Evolutionary conservation across 1,140 invertebrate genomes (phyloP).

Genomic region (Thalassaphorura encarpata): DNA sequence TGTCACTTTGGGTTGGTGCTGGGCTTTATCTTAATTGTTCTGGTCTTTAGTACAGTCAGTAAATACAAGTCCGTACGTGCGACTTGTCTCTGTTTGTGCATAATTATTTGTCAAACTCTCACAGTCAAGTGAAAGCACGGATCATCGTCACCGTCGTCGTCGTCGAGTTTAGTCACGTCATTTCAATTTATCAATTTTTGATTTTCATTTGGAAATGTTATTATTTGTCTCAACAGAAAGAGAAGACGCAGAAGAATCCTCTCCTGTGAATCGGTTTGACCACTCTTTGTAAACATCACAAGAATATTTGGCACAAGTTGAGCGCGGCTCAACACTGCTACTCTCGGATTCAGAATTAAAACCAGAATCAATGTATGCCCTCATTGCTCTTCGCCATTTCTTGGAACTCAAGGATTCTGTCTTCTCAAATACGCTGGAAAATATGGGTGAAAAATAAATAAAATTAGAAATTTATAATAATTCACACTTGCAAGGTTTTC

Average conservation of each 20-base stretch:
- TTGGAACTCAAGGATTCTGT: constrained; percentile 25
- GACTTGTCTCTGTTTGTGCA: too few relatives aligned
- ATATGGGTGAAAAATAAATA: background rate
- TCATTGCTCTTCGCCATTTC: constrained; percentile 26
- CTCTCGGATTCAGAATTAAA: constrained; percentile 16
- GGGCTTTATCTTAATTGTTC: too few relatives aligned
- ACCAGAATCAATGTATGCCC: constrained; percentile 27
- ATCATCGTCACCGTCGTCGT: too few relatives aligned
- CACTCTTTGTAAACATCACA: constrained; percentile 26
- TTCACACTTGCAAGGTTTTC: background rate
- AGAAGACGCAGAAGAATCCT: background rate
- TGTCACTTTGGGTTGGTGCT: too few relatives aligned
- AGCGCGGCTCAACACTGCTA: background rate
- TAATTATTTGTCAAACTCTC: too few relatives aligned
- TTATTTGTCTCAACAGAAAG: too few relatives aligned
- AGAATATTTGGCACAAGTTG: constrained; percentile 27
- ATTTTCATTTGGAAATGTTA: too few relatives aligned
- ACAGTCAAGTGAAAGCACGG: too few relatives aligned
- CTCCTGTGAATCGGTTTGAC: background rate
- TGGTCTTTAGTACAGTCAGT: too few relatives aligned
- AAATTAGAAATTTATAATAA: constrained; percentile 1
- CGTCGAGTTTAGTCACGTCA: too few relatives aligned
- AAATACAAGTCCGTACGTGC: too few relatives aligned
- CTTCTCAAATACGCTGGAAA: constrained; percentile 27
- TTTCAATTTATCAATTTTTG: too few relatives aligned